Base-by-base conservation (phyloP, 2,888 invertebrate species). In the Helleia helle region DNA sequence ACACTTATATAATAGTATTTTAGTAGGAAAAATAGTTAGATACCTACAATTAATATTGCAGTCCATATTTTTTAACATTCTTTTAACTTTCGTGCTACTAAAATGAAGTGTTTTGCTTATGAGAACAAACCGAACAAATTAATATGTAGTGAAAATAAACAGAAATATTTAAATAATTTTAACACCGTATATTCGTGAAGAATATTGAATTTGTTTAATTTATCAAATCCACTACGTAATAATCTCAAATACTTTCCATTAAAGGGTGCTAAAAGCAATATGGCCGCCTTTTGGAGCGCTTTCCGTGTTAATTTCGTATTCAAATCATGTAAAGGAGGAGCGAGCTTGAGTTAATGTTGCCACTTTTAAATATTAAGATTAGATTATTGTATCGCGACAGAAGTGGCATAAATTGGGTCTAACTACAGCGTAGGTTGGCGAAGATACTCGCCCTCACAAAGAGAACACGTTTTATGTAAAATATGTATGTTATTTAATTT, bases 211-310 rank as follows among this genome's bases (percentile, higher is more conserved):
- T 71, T 63, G 59, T 58, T 65, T 72, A 64, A 76, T 76, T 75
- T 74, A 65, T 74, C 71, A 71, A 75, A 74, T 74, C 65, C 67
- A 64, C 55, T 47, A 51, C 46, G 38, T 42, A 42, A 40, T 43
- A 70, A 65, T 68, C 65, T 55, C 55, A 61, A 53, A 56, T 54
- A 51, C 59, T 65, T 62, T 65, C 67, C 67, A 69, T 74, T 76
- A 81, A 77, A 77, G 76, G 76, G 72, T 71, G 71, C 65, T 77
- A 75, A 77, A 74, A 79, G 74, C 76, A 79, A 73, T 49, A 80
- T 76, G 76, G 77, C 75, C 53, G 69, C 64, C 66, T 64, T 63
- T 70, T 63, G 62, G 63, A 60, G 60, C 64, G 58, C 53, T 70
- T 63, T 64, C 60, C 65, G 59, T 61, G 64, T 58, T 60, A 50